Evolutionary conservation across 2,797 vertebrate species (phyloP).

Genomic region (Eremophila alpestris): DNA sequence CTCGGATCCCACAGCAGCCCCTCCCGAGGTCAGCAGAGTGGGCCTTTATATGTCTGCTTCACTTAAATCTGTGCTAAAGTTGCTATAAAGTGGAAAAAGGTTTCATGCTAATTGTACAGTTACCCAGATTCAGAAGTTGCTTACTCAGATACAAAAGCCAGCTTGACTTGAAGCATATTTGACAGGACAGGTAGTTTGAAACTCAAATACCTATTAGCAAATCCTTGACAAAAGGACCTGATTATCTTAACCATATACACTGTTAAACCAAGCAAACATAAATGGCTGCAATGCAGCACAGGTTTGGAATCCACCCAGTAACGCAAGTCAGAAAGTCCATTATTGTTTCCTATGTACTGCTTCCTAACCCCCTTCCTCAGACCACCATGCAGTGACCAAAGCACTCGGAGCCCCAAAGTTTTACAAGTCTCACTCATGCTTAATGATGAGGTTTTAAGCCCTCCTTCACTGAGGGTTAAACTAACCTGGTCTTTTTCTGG

Average conservation of each 20-base stretch:
- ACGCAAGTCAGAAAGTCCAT: neutral
- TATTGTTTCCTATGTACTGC: neutral
- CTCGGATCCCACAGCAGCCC: rapidly evolving
- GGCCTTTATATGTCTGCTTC: neutral
- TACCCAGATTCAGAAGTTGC: neutral
- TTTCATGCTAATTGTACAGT: neutral
- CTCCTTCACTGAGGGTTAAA: neutral
- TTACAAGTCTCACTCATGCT: neutral
- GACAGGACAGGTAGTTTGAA: neutral
- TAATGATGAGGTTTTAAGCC: rapidly evolving
- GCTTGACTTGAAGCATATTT: neutral
- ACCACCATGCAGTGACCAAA: rapidly evolving
- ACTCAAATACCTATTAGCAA: neutral
- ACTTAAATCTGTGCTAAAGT: neutral
- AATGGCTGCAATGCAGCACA: rapidly evolving
- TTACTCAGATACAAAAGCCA: neutral
- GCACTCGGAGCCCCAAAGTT: neutral
- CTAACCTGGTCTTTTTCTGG: neutral
- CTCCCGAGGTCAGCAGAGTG: rapidly evolving
- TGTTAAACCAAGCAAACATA: neutral
- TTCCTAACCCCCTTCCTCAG: neutral
- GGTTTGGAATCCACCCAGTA: neutral
- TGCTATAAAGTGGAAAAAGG: neutral
- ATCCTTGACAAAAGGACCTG: neutral
- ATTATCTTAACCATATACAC: neutral